These are phyloP conservation scores for Tetragonisca angustula DNA, from an alignment of 2,888 invertebrate genomes.

Conservation along the genomic window DNA sequence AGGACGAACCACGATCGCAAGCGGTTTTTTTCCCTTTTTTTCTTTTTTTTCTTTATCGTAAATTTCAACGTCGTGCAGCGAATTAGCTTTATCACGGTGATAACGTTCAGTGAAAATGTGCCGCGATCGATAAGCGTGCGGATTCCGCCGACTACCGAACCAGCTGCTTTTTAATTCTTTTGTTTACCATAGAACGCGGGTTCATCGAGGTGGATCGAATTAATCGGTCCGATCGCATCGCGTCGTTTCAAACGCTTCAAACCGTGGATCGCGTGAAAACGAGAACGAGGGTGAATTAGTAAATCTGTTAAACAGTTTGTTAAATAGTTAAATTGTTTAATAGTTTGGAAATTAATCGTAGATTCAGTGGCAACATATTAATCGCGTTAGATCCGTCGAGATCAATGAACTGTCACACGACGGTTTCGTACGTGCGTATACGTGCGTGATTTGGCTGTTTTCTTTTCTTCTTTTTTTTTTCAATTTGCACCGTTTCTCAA, in stretches of 20 bases:
- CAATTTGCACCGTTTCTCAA: not conserved
- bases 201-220: not conserved
- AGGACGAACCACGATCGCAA: not conserved
- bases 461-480: not conserved
- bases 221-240: not conserved
- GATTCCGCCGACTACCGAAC: not conserved
- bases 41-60: conserved; percentile 10
- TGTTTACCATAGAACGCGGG: conserved; percentile 22
- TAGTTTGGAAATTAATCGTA: not conserved
- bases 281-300: not conserved
- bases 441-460: not conserved
- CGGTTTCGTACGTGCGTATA: not conserved
- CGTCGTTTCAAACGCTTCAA: not conserved
- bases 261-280: not conserved
- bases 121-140: conserved; percentile 26
- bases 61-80: conserved; percentile 18
- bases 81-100: conserved; percentile 28
- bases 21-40: no score
- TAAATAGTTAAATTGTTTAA: not conserved
- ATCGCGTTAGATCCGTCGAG: not conserved
- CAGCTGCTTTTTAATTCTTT: conserved; percentile 13
- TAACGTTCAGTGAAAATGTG: conserved; percentile 23
- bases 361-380: not conserved
- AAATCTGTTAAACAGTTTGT: not conserved
- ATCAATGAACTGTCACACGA: not conserved